Conservation (phyloP, 2,888 invertebrate genomes). For the Villa cingulata region DNA sequence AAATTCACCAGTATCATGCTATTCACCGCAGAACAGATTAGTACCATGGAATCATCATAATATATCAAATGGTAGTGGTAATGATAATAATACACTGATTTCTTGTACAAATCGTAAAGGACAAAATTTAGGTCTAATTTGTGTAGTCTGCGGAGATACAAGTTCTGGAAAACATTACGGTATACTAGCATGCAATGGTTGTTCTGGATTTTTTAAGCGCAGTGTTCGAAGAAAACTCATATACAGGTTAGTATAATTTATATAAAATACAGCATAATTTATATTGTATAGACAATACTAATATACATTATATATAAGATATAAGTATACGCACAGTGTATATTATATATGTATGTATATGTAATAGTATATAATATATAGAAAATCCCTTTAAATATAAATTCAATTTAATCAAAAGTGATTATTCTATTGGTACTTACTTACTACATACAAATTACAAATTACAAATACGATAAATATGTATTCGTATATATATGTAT, state of each 20-base stretch:
- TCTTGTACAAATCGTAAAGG: slow-evolving; percentile 32
- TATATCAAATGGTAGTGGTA: background rate
- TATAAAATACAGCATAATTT: too few relatives aligned
- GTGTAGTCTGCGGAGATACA: slow-evolving; percentile 94
- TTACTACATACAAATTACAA: too few relatives aligned
- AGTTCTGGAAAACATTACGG: slow-evolving; percentile 97
- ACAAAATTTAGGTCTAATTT: slow-evolving; percentile 65
- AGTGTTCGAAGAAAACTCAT: slow-evolving; percentile 92
- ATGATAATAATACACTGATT: slow-evolving; percentile 4
- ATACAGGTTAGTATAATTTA: slow-evolving; percentile 80
- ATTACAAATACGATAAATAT: too few relatives aligned
- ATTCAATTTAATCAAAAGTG: too few relatives aligned
- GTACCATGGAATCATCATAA: slow-evolving; percentile 31
- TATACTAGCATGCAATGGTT: slow-evolving; percentile 96
- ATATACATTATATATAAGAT: too few relatives aligned
- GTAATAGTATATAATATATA: too few relatives aligned
- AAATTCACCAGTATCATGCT: slow-evolving; percentile 28
- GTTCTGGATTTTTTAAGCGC: slow-evolving; percentile 97
- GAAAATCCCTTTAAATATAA: too few relatives aligned
- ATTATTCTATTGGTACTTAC: too few relatives aligned
- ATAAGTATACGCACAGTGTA: too few relatives aligned
- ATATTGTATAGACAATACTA: too few relatives aligned
- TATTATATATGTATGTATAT: too few relatives aligned
- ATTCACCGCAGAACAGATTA: slow-evolving; percentile 29
- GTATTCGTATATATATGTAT: too few relatives aligned